These are phyloP conservation scores for Poicephalus meyeri DNA, from an alignment of 2,113 vertebrate species.

Conservation along the genomic window DNA sequence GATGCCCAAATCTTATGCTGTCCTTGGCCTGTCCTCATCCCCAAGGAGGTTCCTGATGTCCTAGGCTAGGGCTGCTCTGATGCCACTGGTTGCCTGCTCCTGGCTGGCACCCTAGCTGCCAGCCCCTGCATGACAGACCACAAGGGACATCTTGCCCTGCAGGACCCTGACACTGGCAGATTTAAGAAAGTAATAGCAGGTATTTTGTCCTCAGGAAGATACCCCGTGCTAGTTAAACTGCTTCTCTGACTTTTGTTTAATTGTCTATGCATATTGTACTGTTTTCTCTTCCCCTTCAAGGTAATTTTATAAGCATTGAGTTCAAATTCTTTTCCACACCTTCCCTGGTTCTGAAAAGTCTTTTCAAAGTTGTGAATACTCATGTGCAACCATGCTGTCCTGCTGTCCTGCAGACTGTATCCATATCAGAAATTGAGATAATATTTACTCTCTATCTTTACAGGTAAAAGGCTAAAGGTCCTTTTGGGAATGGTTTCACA, in stretches of 20 bases:
- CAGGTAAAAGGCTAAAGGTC: neutral
- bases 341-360: neutral
- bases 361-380: neutral
- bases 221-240: neutral
- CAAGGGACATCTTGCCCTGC: neutral
- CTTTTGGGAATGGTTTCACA: neutral
- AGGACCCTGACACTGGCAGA: neutral
- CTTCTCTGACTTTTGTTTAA: neutral
- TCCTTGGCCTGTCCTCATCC: rapidly evolving
- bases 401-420: neutral
- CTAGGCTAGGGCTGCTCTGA: rapidly evolving
- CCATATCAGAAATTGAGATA: neutral
- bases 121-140: rapidly evolving
- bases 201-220: neutral
- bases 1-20: rapidly evolving
- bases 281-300: neutral
- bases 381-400: no score
- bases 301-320: neutral
- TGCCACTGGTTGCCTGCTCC: rapidly evolving
- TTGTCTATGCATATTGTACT: neutral
- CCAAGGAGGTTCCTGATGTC: neutral
- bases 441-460: neutral
- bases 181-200: neutral
- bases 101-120: neutral
- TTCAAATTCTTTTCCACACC: neutral